Conservation (phyloP, 2,797 vertebrate genomes). For the Melanitta fusca region DNA sequence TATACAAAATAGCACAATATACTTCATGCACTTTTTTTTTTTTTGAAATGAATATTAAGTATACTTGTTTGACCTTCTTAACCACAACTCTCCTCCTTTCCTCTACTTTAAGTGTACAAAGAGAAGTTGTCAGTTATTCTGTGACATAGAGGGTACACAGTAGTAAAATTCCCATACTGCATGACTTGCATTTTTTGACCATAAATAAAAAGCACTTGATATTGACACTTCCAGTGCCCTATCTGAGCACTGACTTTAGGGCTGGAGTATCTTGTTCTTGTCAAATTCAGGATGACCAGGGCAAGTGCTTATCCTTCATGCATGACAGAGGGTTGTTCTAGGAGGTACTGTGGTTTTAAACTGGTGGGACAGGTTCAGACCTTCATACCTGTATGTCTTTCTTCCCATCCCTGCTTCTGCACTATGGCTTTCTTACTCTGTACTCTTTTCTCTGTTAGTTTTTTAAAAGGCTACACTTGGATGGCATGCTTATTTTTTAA, state of each 20-base stretch:
- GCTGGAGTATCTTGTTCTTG: neutral
- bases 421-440: neutral
- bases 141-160: neutral
- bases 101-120: neutral
- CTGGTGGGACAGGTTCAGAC: neutral
- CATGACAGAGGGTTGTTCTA: neutral
- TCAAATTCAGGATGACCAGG: neutral
- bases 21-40: neutral
- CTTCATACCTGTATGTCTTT: neutral
- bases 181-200: neutral
- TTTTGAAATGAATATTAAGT: neutral
- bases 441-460: neutral
- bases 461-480: neutral
- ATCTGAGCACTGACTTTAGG: neutral
- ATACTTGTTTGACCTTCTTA: neutral
- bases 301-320: neutral
- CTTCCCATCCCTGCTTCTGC: neutral
- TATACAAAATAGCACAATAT: neutral
- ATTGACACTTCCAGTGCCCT: neutral
- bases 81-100: neutral
- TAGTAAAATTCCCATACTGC: neutral
- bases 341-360: neutral
- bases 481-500: rapidly evolving
- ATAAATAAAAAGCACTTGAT: neutral
- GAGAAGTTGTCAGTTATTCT: neutral